phyloP scores from a whole-genome alignment of 2,888 invertebrate genomes.

The Dimorphilus gyrociliatus region DNA sequence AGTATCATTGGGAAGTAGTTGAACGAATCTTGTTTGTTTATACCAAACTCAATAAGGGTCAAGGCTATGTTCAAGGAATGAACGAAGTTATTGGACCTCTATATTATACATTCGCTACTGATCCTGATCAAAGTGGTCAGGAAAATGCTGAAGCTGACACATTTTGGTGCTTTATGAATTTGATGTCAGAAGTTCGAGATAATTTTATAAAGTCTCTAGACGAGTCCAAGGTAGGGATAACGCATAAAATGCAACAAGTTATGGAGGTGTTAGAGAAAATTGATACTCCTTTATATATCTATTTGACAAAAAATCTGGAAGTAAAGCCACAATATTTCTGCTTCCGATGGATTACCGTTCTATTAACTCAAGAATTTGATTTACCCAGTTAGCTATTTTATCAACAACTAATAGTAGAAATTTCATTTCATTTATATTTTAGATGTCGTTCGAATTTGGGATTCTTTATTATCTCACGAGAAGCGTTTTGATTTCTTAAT shows the following conservation, averaged over 20 bases:
- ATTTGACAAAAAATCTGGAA: conserved; percentile 61
- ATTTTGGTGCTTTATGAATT: conserved; percentile 92
- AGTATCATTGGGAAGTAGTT: conserved; percentile 97
- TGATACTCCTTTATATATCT: conserved; percentile 59
- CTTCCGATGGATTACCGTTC: conserved; percentile 86
- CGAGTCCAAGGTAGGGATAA: conserved; percentile 57
- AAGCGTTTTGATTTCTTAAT: conserved; percentile 77
- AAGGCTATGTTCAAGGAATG: conserved; percentile 82
- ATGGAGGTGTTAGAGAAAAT: conserved; percentile 56
- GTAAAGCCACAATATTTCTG: conserved; percentile 88
- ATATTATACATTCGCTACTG: conserved; percentile 87
- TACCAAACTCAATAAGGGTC: conserved; percentile 92
- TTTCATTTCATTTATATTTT: conserved; percentile 9
- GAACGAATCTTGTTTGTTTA: conserved; percentile 91
- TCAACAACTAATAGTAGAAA: neutral
- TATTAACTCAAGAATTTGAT: conserved; percentile 91
- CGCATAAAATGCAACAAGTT: conserved; percentile 57
- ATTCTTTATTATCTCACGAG: conserved; percentile 77
- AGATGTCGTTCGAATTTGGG: conserved; percentile 93
- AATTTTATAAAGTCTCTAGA: conserved; percentile 83
- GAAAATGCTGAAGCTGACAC: conserved; percentile 89
- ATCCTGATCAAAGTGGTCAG: conserved; percentile 60
- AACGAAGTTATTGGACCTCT: conserved; percentile 98
- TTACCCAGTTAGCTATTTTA: conserved; percentile 46
- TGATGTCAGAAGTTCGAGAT: conserved; percentile 94